Percentiles rank a stretch among this genome's conserved stretches.
phyloP scores from a whole-genome alignment of 53 echinoderm and acorn worm genomes.

The Antedon mediterranea region DNA sequence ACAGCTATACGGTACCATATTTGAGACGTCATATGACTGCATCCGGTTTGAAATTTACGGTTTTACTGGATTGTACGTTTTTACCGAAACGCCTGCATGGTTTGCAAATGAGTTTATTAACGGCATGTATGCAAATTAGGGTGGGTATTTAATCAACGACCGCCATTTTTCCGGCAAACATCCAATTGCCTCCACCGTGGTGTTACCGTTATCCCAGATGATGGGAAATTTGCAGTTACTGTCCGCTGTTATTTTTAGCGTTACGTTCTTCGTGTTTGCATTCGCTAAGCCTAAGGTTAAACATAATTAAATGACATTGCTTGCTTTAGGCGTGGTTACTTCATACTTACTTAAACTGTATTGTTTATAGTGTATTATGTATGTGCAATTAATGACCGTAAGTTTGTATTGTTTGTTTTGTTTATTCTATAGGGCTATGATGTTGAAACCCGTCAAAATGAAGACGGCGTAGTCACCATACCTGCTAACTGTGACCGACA shows the following conservation, averaged over 20 bases:
- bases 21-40: no score
- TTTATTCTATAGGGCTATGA: no score
- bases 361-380: no score
- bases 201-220: background rate
- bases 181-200: background rate
- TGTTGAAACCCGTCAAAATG: background rate
- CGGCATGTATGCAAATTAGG: background rate
- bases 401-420: no score
- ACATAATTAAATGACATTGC: background rate
- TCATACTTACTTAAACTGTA: no score
- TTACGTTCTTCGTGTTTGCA: background rate
- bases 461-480: background rate
- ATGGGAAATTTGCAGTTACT: background rate
- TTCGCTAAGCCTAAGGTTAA: background rate
- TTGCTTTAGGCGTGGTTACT: no score
- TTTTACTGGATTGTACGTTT: no score
- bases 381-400: no score
- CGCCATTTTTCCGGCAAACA: background rate
- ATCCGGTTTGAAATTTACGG: no score
- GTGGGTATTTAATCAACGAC: background rate
- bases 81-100: no score
- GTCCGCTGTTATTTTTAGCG: background rate
- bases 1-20: no score
- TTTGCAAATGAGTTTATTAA: no score
- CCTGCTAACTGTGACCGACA: slow-evolving; percentile 17